Evolutionary conservation across 2,797 vertebrate species (phyloP).

Genomic region (Sternotherus odoratus): DNA sequence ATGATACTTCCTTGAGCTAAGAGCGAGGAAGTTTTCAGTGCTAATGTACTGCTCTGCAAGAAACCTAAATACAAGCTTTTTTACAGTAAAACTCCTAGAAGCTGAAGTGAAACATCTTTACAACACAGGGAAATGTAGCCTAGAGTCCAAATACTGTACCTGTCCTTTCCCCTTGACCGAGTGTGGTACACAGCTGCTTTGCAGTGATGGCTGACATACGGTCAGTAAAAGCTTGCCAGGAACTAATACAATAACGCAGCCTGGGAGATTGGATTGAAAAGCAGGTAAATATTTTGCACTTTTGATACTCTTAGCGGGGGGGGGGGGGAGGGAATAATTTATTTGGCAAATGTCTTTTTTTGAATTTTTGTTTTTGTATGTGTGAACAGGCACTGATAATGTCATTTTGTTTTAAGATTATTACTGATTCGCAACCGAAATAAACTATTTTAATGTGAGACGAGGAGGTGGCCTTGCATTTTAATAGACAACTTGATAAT

Average conservation of each 20-base stretch:
- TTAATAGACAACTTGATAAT: neutral
- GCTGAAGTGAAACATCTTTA: neutral
- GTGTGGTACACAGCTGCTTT: neutral
- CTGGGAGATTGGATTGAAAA: slow-evolving; percentile 62
- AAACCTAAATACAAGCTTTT: neutral
- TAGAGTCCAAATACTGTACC: neutral
- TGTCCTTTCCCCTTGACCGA: neutral
- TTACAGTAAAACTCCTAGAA: neutral
- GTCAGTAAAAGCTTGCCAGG: neutral
- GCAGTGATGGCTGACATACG: neutral
- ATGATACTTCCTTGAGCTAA: neutral
- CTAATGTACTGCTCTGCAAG: neutral
- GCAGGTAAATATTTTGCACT: slow-evolving; percentile 82
- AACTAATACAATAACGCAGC: neutral
- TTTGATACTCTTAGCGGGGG: slow-evolving; percentile 77
- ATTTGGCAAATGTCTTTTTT: slow-evolving; percentile 78
- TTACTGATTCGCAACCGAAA: slow-evolving; percentile 80
- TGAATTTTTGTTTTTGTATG: slow-evolving; percentile 69
- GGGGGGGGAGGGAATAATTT: slow-evolving; percentile 75
- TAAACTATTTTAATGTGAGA: slow-evolving; percentile 85
- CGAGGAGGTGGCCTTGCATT: neutral
- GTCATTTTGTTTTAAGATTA: slow-evolving; percentile 77
- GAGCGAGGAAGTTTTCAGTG: neutral
- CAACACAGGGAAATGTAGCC: neutral
- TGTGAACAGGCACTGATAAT: slow-evolving; percentile 78